Evolutionary conservation across 2,888 invertebrate genomes (phyloP).

Genomic region (Cordilura impudica): DNA sequence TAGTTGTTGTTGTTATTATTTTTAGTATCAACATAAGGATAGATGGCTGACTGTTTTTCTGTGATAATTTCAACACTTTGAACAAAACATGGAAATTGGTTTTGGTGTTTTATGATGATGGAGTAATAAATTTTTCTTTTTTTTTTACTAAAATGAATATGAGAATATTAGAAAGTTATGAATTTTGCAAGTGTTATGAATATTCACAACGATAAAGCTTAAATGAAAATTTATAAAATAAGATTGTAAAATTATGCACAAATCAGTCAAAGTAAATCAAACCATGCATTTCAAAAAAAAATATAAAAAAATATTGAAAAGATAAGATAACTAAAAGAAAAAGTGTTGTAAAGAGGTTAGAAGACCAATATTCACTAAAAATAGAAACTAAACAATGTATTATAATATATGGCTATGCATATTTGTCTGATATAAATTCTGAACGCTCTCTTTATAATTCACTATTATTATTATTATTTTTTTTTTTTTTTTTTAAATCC

Average conservation of each 20-base stretch:
- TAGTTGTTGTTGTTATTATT: not conserved
- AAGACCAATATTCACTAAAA: too few relatives aligned
- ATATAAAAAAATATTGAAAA: too few relatives aligned
- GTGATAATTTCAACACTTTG: conserved; percentile 47
- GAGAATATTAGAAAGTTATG: conserved; percentile 54
- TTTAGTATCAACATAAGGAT: conserved; percentile 15
- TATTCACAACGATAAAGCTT: conserved; percentile 44
- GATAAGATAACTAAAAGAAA: too few relatives aligned
- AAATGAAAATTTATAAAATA: conserved; percentile 29
- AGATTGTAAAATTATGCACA: not conserved
- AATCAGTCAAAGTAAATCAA: not conserved
- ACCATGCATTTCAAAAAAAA: too few relatives aligned
- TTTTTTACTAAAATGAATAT: conserved; percentile 39
- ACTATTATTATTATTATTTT: too few relatives aligned
- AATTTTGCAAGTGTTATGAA: conserved; percentile 43
- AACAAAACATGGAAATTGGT: conserved; percentile 49
- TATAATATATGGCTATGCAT: too few relatives aligned
- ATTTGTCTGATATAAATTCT: too few relatives aligned
- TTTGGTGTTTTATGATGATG: conserved; percentile 42
- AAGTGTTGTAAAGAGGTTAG: too few relatives aligned
- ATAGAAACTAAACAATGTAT: too few relatives aligned
- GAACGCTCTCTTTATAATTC: too few relatives aligned
- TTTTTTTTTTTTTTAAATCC: too few relatives aligned
- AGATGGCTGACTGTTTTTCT: conserved; percentile 11
- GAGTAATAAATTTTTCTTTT: conserved; percentile 50